phyloP scores from a whole-genome alignment of 2,888 invertebrate species.

The Folsomia manolachei region DNA sequence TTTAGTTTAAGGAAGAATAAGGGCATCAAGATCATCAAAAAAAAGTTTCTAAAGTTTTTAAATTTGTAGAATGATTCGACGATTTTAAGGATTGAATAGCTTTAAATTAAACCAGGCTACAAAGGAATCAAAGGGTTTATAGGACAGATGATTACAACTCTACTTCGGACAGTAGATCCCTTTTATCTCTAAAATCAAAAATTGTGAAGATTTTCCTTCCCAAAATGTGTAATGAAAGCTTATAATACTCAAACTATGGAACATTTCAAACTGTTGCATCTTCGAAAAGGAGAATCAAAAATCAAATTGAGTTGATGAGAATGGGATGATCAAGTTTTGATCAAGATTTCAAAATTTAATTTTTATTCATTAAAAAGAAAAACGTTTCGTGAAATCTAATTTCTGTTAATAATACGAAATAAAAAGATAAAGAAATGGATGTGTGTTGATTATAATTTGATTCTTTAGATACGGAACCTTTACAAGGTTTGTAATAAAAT shows the following conservation, averaged over 20 bases:
- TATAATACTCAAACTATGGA: no score
- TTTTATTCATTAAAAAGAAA: constrained; percentile 2
- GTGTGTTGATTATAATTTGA: not conserved
- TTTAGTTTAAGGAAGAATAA: not conserved
- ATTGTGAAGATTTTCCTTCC: not conserved
- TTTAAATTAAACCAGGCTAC: constrained; percentile 1
- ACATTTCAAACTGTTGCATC: not conserved
- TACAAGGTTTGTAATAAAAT: not conserved
- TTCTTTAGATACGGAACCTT: not conserved
- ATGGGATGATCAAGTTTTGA: not conserved
- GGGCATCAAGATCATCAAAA: not conserved
- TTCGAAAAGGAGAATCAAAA: not conserved
- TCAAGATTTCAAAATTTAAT: not conserved
- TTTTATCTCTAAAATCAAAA: constrained; percentile 2
- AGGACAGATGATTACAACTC: not conserved
- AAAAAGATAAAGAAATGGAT: not conserved
- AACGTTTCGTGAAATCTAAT: not conserved
- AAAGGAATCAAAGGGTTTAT: not conserved
- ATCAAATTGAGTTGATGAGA: not conserved
- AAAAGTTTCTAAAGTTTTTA: not conserved
- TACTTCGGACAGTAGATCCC: not conserved
- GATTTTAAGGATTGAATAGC: not conserved
- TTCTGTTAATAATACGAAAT: constrained; percentile 1
- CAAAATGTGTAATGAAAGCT: not conserved
- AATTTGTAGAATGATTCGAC: constrained; percentile 10